Evolutionary conservation across 2,888 invertebrate species (phyloP), one percentile per base, ranked within the genome.

Genomic region (Noctua fimbriata): DNA sequence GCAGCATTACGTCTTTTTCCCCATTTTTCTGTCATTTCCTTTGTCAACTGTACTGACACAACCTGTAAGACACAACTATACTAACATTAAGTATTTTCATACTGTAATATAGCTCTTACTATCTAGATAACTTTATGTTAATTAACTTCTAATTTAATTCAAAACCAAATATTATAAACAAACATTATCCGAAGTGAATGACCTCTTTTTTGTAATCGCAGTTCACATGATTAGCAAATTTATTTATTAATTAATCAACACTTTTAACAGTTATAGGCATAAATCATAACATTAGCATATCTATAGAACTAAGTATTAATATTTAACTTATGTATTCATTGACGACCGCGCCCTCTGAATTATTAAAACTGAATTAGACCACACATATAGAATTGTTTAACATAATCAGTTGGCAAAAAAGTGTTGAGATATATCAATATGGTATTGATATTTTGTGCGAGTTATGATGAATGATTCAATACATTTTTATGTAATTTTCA

Each of bases 241-340:
- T 82, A 87, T 79, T 82, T 82, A 87, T 76, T 88, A 87, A 88
- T 87, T 79, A 81, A 84, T 87, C 87, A 87, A 86, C 82, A 88
- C 77, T 80, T 79, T 73, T 69, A 85, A 85, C 87, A 84, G 81
- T 86, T 85, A 88, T 79, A 77, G 73, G 63, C 76, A 87, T 92
- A 90, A 89, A 91, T 92, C 90, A 88, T 87, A 84, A 75, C 83
- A 90, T 90, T 90, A 90, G 82, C 88, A 90, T 90, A 89, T 76
- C 49, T 82, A 85, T 81, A 70, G 69, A 75, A 79, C 75, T 65
- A 36, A 44, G n/a, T 83, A 89, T 86, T 83, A 80, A 77, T 84
- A 84, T 76, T 80, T 78, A 41, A 47, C 63, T 72, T 73, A 80
- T 55, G 75, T 76, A 79, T 82, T 88, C 72, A 82, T 78, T 52